Evolutionary conservation across 2,797 vertebrate genomes (phyloP), one percentile per base, ranked within the genome.

Genomic region (Sciurus carolinensis): DNA sequence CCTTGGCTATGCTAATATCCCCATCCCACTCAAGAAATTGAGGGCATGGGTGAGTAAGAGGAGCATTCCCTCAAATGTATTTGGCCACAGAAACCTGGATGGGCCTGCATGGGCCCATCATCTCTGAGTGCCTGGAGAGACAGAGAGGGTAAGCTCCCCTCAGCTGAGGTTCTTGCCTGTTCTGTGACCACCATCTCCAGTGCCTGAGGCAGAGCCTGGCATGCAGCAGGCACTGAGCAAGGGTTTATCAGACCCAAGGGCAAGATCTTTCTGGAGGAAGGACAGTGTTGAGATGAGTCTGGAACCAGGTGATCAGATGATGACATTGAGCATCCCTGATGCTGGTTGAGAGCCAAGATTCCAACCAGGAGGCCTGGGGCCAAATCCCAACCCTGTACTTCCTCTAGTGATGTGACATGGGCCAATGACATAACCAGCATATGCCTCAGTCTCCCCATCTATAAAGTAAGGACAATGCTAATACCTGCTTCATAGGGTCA

Each of bases 111-210:
- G 8, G 28, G 69, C 10, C 13, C 26, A n/a, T 12, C 9, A 0
- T 11, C n/a, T 20, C 54, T 36, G 0, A 2, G 36, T 1, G 5
- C 36, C 87, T 15, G 12, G 18, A 83, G 42, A 71, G 81, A 39
- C 26, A 4, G 33, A 33, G 42, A 52, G 14, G 0, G 0, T 15
- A 33, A 57, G n/a, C 20, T 44, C 18, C 42, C 22, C 28, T 11
- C 6, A n/a, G 8, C 17, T 15, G 18, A 15, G 47, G 62, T 1
- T 59, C 75, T 59, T 57, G 5, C 24, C 36, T 42, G 2, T 47
- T 79, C 47, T 73, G 15, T 82, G 20, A 1, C 62, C 6, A 4
- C 26, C 7, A 1, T 47, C 30, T 10, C 7, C 14, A 10, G 26
- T n/a, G 59, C 59, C 39, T 57, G 33, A 33, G 14, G 44, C 67